Percentiles rank a stretch among this genome's conserved stretches.
These are phyloP conservation scores for Pionites leucogaster DNA, from an alignment of 2,113 vertebrate genomes.

Conservation along the genomic window DNA sequence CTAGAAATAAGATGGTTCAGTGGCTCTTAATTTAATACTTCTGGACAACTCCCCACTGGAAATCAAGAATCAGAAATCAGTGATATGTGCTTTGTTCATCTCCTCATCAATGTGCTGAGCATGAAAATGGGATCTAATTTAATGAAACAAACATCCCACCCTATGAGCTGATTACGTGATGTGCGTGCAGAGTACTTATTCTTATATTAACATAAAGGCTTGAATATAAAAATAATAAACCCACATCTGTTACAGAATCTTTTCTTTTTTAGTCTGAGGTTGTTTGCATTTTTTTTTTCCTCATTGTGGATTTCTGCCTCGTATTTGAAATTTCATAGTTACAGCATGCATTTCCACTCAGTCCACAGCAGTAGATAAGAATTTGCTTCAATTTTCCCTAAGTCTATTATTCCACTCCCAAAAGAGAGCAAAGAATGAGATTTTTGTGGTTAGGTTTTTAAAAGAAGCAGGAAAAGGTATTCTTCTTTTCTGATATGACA, in stretches of 20 bases:
- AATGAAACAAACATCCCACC: not conserved
- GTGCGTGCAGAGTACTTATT: not conserved
- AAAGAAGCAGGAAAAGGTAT: not conserved
- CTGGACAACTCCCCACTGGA: not conserved
- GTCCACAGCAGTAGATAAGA: not conserved
- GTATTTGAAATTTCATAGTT: not conserved
- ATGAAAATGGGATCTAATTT: slow-evolving; percentile 5
- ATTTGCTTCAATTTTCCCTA: not conserved
- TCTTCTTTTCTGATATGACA: not conserved
- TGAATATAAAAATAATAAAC: not conserved
- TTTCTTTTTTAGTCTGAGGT: not conserved
- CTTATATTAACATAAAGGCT: not conserved
- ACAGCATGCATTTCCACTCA: not conserved
- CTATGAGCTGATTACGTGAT: not conserved
- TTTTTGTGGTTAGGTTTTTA: not conserved
- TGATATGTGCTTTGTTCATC: slow-evolving; percentile 2
- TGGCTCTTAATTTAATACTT: slow-evolving; percentile 6
- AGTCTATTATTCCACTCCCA: not conserved
- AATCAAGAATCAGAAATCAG: slow-evolving; percentile 33
- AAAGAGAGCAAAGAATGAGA: not conserved
- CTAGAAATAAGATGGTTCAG: not conserved
- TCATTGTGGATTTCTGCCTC: not conserved
- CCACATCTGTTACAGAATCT: not conserved
- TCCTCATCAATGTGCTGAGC: slow-evolving; percentile 16
- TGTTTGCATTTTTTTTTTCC: not conserved